Base-by-base conservation (phyloP, 2,888 invertebrate species). In the Phyto melanocephala region DNA sequence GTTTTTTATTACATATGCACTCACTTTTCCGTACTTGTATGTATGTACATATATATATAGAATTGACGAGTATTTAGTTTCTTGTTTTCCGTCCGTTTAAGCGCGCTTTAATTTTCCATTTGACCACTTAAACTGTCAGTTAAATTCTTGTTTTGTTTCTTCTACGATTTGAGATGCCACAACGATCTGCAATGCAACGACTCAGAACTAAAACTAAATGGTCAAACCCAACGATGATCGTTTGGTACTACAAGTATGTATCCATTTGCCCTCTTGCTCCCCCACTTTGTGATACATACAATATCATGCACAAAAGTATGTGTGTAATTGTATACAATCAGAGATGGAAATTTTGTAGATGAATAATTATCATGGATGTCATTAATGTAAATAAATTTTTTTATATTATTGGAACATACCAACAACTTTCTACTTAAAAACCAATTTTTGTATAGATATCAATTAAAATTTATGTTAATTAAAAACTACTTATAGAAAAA, bases 151-250 rank as follows among this genome's bases (percentile, higher is more conserved):
- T n/a, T 47, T 42, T 58, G n/a, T 28, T 37, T 28, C 33, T 54
- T 17, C 20, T 60, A 1, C 8, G 15, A 52, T 17, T 65, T 17
- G 35, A 24, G 70, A 33, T 71, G 20, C 56, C 40, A 60, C 50
- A 37, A 42, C 80, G 87, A 86, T 85, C 87, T 83, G 85, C 84
- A 86, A 71, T 86, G 86, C 86, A 86, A 78, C 82, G 84, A 84
- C 85, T 85, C 85, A 84, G 84, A 86, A 86, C 62, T 78, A 62
- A 78, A 84, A 86, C 85, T 86, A 74, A 86, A 83, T 78, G 81
- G 65, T 65, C 65, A 70, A 72, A 50, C 72, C 50, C 42, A 42
- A 75, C 72, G 50, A 75, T 71, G 83, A 80, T 74, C 84, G 58
- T 70, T 60, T 78, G 17, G 28, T 74, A 40, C 79, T 67, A 42